Evolutionary conservation across 2,888 invertebrate species (phyloP), one percentile per base, ranked within the genome.

Genomic region (Cryptus viduatorius): DNA sequence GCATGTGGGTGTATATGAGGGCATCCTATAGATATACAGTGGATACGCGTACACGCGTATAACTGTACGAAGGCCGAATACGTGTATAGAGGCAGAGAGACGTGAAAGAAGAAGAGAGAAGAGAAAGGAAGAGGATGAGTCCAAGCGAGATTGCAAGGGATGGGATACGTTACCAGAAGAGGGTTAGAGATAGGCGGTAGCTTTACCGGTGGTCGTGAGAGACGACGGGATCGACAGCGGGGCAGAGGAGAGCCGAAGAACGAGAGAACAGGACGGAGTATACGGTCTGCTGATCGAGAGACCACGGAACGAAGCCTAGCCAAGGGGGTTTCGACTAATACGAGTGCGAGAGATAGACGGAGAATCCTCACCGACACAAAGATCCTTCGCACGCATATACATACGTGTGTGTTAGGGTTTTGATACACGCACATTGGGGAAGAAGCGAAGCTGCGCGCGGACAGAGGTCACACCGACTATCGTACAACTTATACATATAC

Each of bases 1-100:
- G 29, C 86, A 88, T 87, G 88, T 89, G 89, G 91, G 90, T 90
- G 91, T 91, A 91, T 88, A 89, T 89, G 89, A 88, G 46, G 59
- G 56, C 12, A 65, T 29, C 14, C 31, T 65, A 69, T 19, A 65
- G 56, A n/a, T 14, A 37, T 29, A 42, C 31, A 42, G 44, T 31
- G 50, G 16, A 56, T 37, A 53, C 31, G 61, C 37, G 61, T 14
- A 68, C 5, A 68, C 61, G 37, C 75, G 56, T 76, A 64, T 37
- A 37, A 14, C 8, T 68, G 7, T 81, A 77, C 73, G 84, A 61
- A 56, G 37, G 71, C 44, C 68, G 83, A 31, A 79, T 31, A 37
- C 72, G 42, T 67, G 61, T 76, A 80, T 79, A 72, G 61, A 31
- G 24, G 61, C 59, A 67, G 59, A 65, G 65, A 81, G 61, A 87